Conservation (phyloP, 2,797 vertebrate species). For the Sparus aurata region DNA sequence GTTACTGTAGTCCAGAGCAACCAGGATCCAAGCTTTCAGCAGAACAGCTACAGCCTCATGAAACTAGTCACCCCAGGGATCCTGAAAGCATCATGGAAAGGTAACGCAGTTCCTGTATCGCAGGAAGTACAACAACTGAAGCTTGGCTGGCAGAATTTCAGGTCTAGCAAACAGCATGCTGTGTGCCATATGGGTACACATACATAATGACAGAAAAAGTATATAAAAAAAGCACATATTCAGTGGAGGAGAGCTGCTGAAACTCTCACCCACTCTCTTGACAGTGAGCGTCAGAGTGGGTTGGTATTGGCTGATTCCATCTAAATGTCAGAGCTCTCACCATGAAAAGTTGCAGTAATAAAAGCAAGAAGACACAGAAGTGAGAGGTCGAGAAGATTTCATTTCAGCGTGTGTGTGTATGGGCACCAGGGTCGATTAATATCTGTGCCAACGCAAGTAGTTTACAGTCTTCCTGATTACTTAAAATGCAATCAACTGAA, state of each 20-base stretch:
- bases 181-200: conserved; percentile 29
- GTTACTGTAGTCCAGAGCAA: background rate
- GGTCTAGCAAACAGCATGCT: conserved; percentile 27
- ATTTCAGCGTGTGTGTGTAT: background rate
- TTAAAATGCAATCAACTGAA: conserved; percentile 40
- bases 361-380: conserved; percentile 45
- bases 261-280: conserved; percentile 48
- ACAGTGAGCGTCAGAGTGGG: conserved; percentile 39
- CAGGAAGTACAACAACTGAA: conserved; percentile 30
- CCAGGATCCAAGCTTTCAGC: background rate
- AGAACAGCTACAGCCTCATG: background rate
- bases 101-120: conserved; percentile 13
- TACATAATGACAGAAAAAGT: conserved; percentile 8
- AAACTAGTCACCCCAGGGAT: conserved; percentile 2
- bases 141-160: conserved; percentile 24
- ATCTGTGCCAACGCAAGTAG: conserved; percentile 7
- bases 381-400: conserved; percentile 36
- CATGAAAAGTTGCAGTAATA: conserved; percentile 58
- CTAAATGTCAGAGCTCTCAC: conserved; percentile 71
- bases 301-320: conserved; percentile 48
- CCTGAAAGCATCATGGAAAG: conserved; percentile 7
- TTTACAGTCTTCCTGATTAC: conserved; percentile 40
- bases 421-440: conserved; percentile 9
- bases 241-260: conserved; percentile 34
- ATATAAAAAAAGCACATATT: conserved; percentile 18